phyloP scores from a whole-genome alignment of 2,888 invertebrate species.

The Lithodes maja region DNA sequence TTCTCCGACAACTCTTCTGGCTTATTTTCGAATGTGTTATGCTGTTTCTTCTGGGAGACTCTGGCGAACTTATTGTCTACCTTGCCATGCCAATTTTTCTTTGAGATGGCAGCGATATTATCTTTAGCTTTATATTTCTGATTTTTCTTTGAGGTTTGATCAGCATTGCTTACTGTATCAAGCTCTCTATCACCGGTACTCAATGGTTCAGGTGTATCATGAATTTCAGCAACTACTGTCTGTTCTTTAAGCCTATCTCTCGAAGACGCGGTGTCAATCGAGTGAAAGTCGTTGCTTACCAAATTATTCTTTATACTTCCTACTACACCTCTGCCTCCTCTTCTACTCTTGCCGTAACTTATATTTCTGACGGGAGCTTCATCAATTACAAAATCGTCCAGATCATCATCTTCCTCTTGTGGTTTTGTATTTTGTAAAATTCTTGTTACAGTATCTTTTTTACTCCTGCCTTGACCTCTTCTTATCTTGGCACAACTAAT shows the following conservation, averaged over 20 bases:
- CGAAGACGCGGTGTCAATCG: not conserved
- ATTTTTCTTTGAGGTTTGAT: not conserved
- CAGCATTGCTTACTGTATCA: not conserved
- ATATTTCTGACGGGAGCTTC: too few relatives aligned
- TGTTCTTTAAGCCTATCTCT: not conserved
- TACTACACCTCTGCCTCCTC: not conserved
- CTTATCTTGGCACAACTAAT: not conserved
- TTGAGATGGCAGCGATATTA: too few relatives aligned
- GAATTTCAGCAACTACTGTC: slow-evolving; percentile 18
- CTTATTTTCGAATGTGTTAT: not conserved
- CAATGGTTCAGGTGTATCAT: not conserved
- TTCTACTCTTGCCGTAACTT: not conserved
- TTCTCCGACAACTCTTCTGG: not conserved
- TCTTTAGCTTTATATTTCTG: too few relatives aligned
- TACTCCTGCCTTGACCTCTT: not conserved
- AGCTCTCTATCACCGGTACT: not conserved
- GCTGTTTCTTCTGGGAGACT: not conserved
- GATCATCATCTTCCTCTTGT: not conserved
- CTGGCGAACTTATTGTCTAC: too few relatives aligned
- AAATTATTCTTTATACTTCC: not conserved
- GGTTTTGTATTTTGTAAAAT: not conserved
- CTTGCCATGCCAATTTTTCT: too few relatives aligned
- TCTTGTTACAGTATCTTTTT: not conserved
- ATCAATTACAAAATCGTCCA: too few relatives aligned
- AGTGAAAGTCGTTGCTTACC: not conserved